Evolutionary conservation across 2,888 invertebrate genomes (phyloP), one percentile per base, ranked within the genome.

Genomic region (Xestia c-nigrum): DNA sequence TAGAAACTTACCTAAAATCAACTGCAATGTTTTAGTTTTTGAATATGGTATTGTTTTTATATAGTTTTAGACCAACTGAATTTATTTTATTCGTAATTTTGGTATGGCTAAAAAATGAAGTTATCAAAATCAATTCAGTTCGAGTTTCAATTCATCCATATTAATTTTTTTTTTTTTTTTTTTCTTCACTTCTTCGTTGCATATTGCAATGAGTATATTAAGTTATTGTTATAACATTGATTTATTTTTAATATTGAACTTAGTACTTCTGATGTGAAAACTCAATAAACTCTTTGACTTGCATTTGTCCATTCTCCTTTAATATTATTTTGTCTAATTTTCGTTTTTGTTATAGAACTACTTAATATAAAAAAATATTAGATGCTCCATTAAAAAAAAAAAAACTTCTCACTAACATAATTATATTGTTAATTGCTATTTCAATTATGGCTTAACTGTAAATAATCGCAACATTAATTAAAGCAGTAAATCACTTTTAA

Each of bases 41-140:
- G 7, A 19, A 38, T 7, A 46, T 5, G 4, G 21, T 9, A 76
- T 38, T 52, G 9, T 52, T 52, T 12, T 52, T 52, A 55, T 21
- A 5, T 43, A 43, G 43, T 24, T 16, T 16, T 52, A 24, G 24
- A 63, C 16, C 55, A 71, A 64, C n/a, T 55, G 47, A 64, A 80
- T 80, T 80, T 71, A 79, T 63, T 77, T 63, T 6, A 63, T 46
- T 31, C 24, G 24, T 71, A 19, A n/a, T 63, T 80, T 47, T 21
- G n/a, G 14, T 31, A n/a, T 4, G 31, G n/a, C 43, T 16, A 43
- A 55, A 50, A 80, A 64, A 40, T 50, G 0, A 46, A 46, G 21
- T 43, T 57, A 50, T 64, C 14, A 24, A 19, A 78, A 80, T 55
- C n/a, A 4, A n/a, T 55, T 55, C 12, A 55, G 55, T n/a, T n/a